Percentiles rank a stretch among this genome's conserved stretches.
Evolutionary conservation across 1,140 invertebrate species (phyloP).

Genomic region (Hesperophylax magnus): DNA sequence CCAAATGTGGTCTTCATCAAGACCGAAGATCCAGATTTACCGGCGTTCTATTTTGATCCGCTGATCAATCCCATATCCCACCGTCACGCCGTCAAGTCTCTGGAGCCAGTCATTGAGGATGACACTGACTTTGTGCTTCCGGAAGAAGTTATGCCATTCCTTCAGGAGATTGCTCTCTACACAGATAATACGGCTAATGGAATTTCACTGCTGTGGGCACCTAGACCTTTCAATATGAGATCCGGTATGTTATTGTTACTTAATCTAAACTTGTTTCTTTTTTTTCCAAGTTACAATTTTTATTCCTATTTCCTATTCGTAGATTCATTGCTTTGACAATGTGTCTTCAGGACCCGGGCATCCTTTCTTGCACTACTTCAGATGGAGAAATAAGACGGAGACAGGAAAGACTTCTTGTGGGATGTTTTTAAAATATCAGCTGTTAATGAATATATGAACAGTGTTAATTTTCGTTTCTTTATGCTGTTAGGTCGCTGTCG

Average conservation of each 20-base stretch:
- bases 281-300: too few relatives aligned
- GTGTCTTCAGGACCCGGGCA: too few relatives aligned
- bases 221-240: slow-evolving; percentile 96
- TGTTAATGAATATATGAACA: too few relatives aligned
- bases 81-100: slow-evolving; percentile 87
- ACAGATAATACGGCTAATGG: slow-evolving; percentile 99
- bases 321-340: too few relatives aligned
- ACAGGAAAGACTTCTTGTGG: too few relatives aligned
- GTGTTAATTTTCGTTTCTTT: background rate
- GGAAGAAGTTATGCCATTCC: slow-evolving; percentile 91
- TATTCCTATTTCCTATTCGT: too few relatives aligned
- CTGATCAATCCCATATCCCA: slow-evolving; percentile 99
- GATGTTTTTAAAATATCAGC: too few relatives aligned
- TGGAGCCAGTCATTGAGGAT: slow-evolving; percentile 91
- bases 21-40: slow-evolving; percentile 99
- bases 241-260: slow-evolving; percentile 75
- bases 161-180: slow-evolving; percentile 96
- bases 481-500: slow-evolving; percentile 77
- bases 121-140: slow-evolving; percentile 96
- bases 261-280: too few relatives aligned
- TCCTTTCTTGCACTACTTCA: too few relatives aligned
- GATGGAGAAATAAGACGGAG: too few relatives aligned
- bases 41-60: slow-evolving; percentile 99
- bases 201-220: slow-evolving; percentile 98
- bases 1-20: slow-evolving; percentile 99